These are phyloP conservation scores for Dynastes maya DNA, from an alignment of 2,888 invertebrate species.

Conservation along the genomic window DNA sequence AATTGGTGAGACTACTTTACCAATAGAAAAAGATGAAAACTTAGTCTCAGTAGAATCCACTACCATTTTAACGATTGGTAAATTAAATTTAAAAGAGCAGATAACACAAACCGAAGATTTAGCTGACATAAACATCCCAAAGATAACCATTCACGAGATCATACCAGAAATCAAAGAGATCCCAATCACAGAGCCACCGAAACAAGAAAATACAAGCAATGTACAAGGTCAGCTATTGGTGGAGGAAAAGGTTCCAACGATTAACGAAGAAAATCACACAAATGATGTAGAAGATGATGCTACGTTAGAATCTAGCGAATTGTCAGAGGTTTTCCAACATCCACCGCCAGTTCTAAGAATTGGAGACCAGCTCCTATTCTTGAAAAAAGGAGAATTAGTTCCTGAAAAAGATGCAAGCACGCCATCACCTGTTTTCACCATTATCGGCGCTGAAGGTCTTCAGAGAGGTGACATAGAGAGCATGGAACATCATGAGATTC, in stretches of 20 bases:
- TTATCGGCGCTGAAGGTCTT: slow-evolving; percentile 71
- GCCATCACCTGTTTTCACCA: slow-evolving; percentile 67
- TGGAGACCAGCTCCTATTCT: slow-evolving; percentile 67
- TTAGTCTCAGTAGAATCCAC: slow-evolving; percentile 10
- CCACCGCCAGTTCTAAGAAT: slow-evolving; percentile 68
- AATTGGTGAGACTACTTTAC: slow-evolving; percentile 48
- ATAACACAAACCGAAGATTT: slow-evolving; percentile 49
- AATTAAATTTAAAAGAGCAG: slow-evolving; percentile 5
- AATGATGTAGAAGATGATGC: slow-evolving; percentile 62
- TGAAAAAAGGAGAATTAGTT: slow-evolving; percentile 66
- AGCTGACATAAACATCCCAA: slow-evolving; percentile 51
- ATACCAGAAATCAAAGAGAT: slow-evolving; percentile 71
- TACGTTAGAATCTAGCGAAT: slow-evolving; percentile 66
- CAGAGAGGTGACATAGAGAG: slow-evolving; percentile 66
- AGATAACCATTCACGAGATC: slow-evolving; percentile 76
- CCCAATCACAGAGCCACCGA: slow-evolving; percentile 65
- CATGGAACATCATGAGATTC: slow-evolving; percentile 59
- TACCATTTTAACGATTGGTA: neutral
- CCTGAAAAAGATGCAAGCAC: slow-evolving; percentile 66
- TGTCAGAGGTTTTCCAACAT: slow-evolving; percentile 67
- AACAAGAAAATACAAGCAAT: slow-evolving; percentile 57
- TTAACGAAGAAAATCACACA: slow-evolving; percentile 65
- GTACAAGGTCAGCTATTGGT: slow-evolving; percentile 60
- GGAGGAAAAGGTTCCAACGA: slow-evolving; percentile 59
- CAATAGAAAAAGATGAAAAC: slow-evolving; percentile 28